phyloP scores from a whole-genome alignment of 2,888 invertebrate genomes.

The Machimus atricapillus region DNA sequence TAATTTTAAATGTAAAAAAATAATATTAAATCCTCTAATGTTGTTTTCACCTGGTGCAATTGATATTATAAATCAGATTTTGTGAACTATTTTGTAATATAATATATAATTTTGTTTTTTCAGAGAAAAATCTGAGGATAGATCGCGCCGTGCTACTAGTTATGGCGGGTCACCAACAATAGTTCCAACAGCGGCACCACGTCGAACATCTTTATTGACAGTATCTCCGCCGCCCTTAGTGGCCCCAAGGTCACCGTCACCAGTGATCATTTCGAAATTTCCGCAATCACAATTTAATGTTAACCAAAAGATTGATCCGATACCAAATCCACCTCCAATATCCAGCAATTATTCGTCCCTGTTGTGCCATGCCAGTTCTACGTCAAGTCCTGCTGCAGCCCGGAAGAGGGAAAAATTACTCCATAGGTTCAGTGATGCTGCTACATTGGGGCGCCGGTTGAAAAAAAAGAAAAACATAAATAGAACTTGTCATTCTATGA shows the following conservation, averaged over 20 bases:
- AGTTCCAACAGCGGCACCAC: conserved; percentile 58
- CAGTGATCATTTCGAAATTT: conserved; percentile 56
- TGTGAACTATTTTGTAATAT: background rate
- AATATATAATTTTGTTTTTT: conserved; percentile 46
- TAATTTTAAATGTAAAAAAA: too few relatives aligned
- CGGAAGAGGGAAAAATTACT: conserved; percentile 60
- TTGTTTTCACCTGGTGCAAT: background rate
- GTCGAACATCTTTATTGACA: conserved; percentile 59
- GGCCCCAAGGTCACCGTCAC: conserved; percentile 50
- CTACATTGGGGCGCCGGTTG: conserved; percentile 60
- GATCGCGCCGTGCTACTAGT: conserved; percentile 60
- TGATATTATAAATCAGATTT: background rate
- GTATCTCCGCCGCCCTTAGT: conserved; percentile 46
- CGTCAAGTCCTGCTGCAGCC: conserved; percentile 58
- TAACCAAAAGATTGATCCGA: conserved; percentile 26
- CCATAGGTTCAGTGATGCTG: conserved; percentile 62
- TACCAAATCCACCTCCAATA: conserved; percentile 53
- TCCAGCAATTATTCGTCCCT: conserved; percentile 55
- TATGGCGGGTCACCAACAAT: conserved; percentile 55
- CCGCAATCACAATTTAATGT: conserved; percentile 52
- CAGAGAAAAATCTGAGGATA: conserved; percentile 59
- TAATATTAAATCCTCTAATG: too few relatives aligned
- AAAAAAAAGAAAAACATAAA: conserved; percentile 62
- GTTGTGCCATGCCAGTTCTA: conserved; percentile 58
- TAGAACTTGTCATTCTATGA: conserved; percentile 61